Conservation (phyloP, 2,113 vertebrate genomes). For the Barbus barbus region DNA sequence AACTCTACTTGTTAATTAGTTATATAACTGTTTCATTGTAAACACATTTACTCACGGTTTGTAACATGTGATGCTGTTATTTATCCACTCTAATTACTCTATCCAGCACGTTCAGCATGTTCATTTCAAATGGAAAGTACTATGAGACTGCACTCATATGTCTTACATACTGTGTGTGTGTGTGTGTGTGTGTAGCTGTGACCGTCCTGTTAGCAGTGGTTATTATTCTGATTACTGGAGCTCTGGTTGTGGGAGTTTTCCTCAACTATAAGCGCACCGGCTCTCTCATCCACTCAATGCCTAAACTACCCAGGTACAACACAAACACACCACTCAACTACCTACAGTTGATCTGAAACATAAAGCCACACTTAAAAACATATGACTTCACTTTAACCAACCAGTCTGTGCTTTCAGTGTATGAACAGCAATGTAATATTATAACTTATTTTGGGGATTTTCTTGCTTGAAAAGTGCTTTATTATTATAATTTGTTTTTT, state of each 20-base stretch:
- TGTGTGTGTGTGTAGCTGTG: conserved; percentile 72
- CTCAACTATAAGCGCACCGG: conserved; percentile 95
- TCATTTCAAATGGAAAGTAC: neutral
- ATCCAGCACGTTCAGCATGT: neutral
- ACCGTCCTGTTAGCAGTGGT: conserved; percentile 85
- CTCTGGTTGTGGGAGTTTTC: conserved; percentile 81
- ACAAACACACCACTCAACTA: too few relatives aligned
- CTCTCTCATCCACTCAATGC: conserved; percentile 88
- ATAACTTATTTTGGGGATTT: too few relatives aligned
- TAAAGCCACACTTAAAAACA: too few relatives aligned
- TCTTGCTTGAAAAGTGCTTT: too few relatives aligned
- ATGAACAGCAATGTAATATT: too few relatives aligned
- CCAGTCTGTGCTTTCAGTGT: too few relatives aligned
- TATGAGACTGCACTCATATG: neutral
- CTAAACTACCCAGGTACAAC: conserved; percentile 91
- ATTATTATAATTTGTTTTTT: too few relatives aligned
- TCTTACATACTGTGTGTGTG: neutral
- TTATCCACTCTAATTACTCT: neutral
- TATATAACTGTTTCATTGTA: neutral
- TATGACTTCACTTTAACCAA: too few relatives aligned
- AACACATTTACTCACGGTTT: neutral
- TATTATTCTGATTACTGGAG: conserved; percentile 83
- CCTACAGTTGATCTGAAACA: neutral
- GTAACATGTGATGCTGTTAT: conserved; percentile 17
- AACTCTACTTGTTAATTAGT: neutral